Conservation (phyloP, 2,888 invertebrate species). For the Xylota sylvarum region DNA sequence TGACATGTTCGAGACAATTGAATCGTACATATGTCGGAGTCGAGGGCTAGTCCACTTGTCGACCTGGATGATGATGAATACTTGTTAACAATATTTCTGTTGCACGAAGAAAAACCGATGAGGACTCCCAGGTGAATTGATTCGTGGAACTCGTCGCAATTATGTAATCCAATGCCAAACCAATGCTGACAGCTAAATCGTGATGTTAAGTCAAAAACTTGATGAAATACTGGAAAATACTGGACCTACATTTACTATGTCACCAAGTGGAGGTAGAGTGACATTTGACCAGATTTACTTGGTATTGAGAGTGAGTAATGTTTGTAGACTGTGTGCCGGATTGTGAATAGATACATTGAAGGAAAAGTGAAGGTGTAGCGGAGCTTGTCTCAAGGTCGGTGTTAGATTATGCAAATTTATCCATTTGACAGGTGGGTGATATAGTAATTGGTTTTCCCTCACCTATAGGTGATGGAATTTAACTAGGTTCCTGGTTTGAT, state of each 20-base stretch:
- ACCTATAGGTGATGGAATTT: conserved; percentile 19
- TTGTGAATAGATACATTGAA: background rate
- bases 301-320: conserved; percentile 15
- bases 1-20: conserved; percentile 44
- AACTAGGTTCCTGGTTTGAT: conserved; percentile 8
- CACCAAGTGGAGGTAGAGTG: conserved; percentile 38
- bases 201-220: conserved; percentile 62
- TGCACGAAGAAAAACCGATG: conserved; percentile 38
- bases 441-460: conserved; percentile 4
- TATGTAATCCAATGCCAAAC: conserved; percentile 61
- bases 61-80: conserved; percentile 24
- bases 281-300: conserved; percentile 62
- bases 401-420: conserved; percentile 19
- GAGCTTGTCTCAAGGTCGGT: conserved; percentile 50
- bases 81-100: conserved; percentile 32
- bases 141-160: conserved; percentile 32
- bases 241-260: conserved; percentile 24
- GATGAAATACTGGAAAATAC: conserved; percentile 35
- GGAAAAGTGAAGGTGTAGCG: conserved; percentile 29
- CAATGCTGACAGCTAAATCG: conserved; percentile 32
- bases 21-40: conserved; percentile 11
- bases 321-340: background rate
- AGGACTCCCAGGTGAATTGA: conserved; percentile 24
- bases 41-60: conserved; percentile 51
- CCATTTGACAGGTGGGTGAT: conserved; percentile 13